Evolutionary conservation across 2,888 invertebrate species (phyloP).

Genomic region (Tetramorium bicarinatum): DNA sequence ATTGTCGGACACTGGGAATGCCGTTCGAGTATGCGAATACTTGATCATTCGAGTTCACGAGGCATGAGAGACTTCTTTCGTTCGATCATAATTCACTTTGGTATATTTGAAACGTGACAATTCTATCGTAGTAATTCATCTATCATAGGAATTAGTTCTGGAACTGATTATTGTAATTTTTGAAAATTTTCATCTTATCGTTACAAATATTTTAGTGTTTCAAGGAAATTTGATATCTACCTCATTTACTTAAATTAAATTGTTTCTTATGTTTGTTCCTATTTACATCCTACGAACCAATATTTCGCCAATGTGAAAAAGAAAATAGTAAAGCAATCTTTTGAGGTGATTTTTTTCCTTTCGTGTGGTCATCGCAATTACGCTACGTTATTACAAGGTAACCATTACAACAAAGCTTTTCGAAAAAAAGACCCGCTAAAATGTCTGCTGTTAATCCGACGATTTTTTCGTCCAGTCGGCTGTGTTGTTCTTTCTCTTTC

Average conservation of each 20-base stretch:
- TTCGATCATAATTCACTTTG: not conserved
- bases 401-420: slow-evolving; percentile 15
- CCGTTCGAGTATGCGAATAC: slow-evolving; percentile 54
- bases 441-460: not conserved
- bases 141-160: not conserved
- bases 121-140: not conserved
- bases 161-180: not conserved
- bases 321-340: not conserved
- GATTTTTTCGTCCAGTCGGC: slow-evolving; percentile 1
- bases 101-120: not conserved
- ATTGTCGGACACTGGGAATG: slow-evolving; percentile 58
- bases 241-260: not conserved
- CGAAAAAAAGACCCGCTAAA: not conserved
- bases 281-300: slow-evolving; percentile 3
- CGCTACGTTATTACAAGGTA: slow-evolving; percentile 24
- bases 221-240: not conserved
- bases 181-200: not conserved
- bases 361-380: not conserved
- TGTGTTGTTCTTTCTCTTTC: slow-evolving; percentile 29
- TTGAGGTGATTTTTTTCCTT: not conserved
- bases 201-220: not conserved
- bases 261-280: slow-evolving; percentile 1
- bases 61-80: slow-evolving; percentile 8
- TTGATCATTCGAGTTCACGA: slow-evolving; percentile 53
- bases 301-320: not conserved